phyloP scores from a whole-genome alignment of 2,888 invertebrate genomes.

The Halictus quadricinctus region DNA sequence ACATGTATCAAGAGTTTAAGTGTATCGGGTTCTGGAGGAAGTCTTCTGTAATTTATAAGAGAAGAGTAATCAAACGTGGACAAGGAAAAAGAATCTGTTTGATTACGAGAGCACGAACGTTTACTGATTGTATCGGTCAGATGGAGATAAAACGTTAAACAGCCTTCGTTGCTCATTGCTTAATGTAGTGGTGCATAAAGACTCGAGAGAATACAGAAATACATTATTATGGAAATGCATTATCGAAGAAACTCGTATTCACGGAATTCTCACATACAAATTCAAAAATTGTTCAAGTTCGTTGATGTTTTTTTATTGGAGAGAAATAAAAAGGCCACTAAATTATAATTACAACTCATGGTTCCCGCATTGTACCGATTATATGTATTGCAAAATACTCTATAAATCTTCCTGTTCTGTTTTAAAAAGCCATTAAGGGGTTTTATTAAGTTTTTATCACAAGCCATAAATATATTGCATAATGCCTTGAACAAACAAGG shows the following conservation, averaged over 20 bases:
- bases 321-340: neutral
- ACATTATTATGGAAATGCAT: neutral
- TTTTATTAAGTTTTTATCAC: neutral
- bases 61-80: conserved; percentile 29
- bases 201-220: neutral
- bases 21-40: conserved; percentile 10
- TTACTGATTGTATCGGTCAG: neutral
- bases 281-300: neutral
- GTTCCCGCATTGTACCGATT: no score
- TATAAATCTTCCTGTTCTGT: neutral
- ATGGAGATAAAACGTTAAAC: no score
- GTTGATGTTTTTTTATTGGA: neutral
- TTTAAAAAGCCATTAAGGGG: neutral
- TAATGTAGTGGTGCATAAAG: neutral
- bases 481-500: neutral
- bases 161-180: neutral
- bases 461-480: neutral
- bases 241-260: neutral
- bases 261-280: neutral
- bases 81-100: conserved; percentile 18
- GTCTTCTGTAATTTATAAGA: conserved; percentile 15
- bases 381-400: neutral
- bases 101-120: neutral
- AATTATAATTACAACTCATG: neutral
- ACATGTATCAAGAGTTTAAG: conserved; percentile 19